phyloP scores from a whole-genome alignment of 1,140 invertebrate genomes.

The Luehdorfia chinensis region DNA sequence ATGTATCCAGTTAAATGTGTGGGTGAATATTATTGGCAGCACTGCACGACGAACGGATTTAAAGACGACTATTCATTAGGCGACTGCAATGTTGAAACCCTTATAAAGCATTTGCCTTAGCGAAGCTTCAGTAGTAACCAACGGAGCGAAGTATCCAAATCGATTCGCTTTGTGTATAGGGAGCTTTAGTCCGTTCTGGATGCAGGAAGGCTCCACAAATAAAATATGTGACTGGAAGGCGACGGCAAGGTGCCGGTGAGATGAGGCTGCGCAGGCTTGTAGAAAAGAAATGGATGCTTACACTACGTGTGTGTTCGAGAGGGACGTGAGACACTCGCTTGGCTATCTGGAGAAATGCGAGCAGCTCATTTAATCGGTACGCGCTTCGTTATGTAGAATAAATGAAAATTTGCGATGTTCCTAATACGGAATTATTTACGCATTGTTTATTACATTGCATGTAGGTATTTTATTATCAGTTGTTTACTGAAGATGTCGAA shows the following conservation, averaged over 20 bases:
- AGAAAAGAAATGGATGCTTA: slow-evolving; percentile 33
- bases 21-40: slow-evolving; percentile 73
- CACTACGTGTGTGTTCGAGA: slow-evolving; percentile 26
- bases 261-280: slow-evolving; percentile 64
- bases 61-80: slow-evolving; percentile 43
- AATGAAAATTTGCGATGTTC: slow-evolving; percentile 56
- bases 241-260: slow-evolving; percentile 68
- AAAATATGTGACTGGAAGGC: slow-evolving; percentile 76
- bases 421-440: slow-evolving; percentile 26
- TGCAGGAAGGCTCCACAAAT: slow-evolving; percentile 75
- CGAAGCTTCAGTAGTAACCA: slow-evolving; percentile 12
- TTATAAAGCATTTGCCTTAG: slow-evolving; percentile 22
- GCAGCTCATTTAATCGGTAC: slow-evolving; percentile 76
- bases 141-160: slow-evolving; percentile 2
- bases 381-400: slow-evolving; percentile 69
- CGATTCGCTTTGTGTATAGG: slow-evolving; percentile 38
- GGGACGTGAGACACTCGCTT: slow-evolving; percentile 42
- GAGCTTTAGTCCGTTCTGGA: slow-evolving; percentile 64
- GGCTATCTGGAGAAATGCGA: slow-evolving; percentile 75
- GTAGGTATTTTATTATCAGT: too few relatives aligned
- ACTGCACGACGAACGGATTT: slow-evolving; percentile 47
- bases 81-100: slow-evolving; percentile 30
- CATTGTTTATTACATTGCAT: slow-evolving; percentile 16
- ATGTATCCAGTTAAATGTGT: slow-evolving; percentile 57
- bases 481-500: too few relatives aligned